These are phyloP conservation scores for Prunella fulvescens DNA, from an alignment of 2,113 vertebrate genomes.

Conservation along the genomic window DNA sequence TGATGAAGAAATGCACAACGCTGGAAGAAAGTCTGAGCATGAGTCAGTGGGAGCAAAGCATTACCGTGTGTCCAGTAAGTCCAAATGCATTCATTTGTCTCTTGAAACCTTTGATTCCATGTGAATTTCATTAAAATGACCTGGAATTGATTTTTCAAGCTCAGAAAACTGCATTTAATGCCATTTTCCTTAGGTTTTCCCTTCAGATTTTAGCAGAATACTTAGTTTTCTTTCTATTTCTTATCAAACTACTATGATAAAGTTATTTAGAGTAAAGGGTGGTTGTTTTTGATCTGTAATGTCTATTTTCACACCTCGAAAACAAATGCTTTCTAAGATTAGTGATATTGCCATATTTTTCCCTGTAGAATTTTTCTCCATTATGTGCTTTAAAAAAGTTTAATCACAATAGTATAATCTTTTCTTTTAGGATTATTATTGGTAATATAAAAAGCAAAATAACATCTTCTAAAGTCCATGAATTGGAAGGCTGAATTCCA, in stretches of 20 bases:
- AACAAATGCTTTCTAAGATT: neutral
- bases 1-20: slow-evolving; percentile 91
- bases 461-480: neutral
- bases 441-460: neutral
- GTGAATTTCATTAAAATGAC: neutral
- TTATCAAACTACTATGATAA: neutral
- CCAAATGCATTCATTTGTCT: neutral
- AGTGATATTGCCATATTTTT: neutral
- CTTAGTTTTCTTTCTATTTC: neutral
- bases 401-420: neutral
- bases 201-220: neutral
- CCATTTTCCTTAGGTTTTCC: neutral
- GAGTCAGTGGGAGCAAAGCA: slow-evolving; percentile 95
- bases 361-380: neutral
- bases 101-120: neutral
- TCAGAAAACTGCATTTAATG: neutral
- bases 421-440: neutral
- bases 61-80: slow-evolving; percentile 90
- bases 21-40: slow-evolving; percentile 93
- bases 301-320: neutral
- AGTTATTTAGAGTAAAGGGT: neutral
- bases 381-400: neutral
- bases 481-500: neutral
- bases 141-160: neutral
- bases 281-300: neutral